Percentiles rank a stretch among this genome's conserved stretches.
Evolutionary conservation across 92 coral and sea anemone genomes (phyloP).

Genomic region (Palythoa grandiflora): DNA sequence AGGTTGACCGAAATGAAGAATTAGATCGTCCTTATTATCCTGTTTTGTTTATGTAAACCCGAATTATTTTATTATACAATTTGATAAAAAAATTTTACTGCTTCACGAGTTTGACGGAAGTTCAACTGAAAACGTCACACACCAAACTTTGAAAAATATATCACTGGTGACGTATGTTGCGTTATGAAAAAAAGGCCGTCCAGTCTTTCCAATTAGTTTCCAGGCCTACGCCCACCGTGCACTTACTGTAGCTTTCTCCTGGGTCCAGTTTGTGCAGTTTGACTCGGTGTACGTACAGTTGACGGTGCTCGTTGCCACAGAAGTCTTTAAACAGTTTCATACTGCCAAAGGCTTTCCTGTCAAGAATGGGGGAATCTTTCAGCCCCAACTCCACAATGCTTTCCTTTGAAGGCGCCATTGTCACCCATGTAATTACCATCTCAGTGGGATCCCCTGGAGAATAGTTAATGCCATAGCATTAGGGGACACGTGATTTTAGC

Average conservation of each 20-base stretch:
- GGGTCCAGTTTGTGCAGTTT: constrained; percentile 77
- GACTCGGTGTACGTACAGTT: constrained; percentile 81
- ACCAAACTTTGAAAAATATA: too few relatives aligned
- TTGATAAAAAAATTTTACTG: too few relatives aligned
- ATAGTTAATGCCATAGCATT: too few relatives aligned
- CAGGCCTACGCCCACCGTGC: constrained; percentile 38
- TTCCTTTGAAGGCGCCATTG: constrained; percentile 69
- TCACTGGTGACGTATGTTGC: background rate
- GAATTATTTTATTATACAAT: too few relatives aligned
- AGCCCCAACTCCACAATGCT: constrained; percentile 87
- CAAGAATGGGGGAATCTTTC: constrained; percentile 69
- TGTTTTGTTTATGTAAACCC: too few relatives aligned
- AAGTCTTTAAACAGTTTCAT: constrained; percentile 29
- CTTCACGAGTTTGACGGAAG: too few relatives aligned
- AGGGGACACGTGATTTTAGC: too few relatives aligned
- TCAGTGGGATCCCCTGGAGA: constrained; percentile 75
- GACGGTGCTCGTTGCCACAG: constrained; percentile 86
- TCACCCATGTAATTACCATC: constrained; percentile 97
- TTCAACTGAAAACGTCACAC: too few relatives aligned
- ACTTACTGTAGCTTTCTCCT: constrained; percentile 75
- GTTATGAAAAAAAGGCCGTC: background rate
- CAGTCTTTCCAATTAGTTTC: background rate
- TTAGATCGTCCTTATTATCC: too few relatives aligned
- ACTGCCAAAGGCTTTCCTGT: constrained; percentile 38
- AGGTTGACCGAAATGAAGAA: too few relatives aligned